Evolutionary conservation across 2,888 invertebrate genomes (phyloP).

Genomic region (Yponomeuta cagnagella): DNA sequence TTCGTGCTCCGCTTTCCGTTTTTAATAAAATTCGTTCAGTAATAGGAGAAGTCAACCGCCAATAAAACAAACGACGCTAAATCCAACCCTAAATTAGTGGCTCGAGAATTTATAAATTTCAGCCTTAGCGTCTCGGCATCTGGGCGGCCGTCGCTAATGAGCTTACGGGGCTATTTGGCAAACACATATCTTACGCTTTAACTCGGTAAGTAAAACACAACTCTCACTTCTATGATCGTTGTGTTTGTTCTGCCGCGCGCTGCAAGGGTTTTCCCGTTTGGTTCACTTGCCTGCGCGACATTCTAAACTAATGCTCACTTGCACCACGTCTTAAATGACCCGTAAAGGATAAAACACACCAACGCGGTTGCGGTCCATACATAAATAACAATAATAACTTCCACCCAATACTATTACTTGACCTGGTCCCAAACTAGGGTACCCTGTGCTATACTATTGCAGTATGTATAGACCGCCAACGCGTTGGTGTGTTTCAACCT

Average conservation of each 20-base stretch:
- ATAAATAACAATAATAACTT: no score
- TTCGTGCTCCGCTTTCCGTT: no score
- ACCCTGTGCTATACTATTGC: no score
- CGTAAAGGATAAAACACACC: no score
- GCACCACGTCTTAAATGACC: no score
- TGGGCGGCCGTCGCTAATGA: constrained; percentile 43
- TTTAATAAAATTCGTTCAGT: no score
- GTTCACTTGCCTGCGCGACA: background rate
- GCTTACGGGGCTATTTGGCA: constrained; percentile 51
- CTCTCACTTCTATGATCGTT: background rate
- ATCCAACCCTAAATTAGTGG: background rate
- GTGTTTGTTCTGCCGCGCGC: background rate
- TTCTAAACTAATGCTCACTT: no score
- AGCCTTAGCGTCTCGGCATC: constrained; percentile 18
- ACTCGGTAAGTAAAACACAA: constrained; percentile 20
- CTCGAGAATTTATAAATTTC: background rate
- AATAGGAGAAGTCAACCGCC: background rate
- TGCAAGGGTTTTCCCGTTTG: background rate
- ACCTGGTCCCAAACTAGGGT: no score
- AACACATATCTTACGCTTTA: constrained; percentile 48
- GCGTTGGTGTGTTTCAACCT: no score
- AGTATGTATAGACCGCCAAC: no score
- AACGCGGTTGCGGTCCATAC: no score
- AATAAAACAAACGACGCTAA: background rate
- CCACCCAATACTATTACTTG: no score